Percentiles rank a stretch among this genome's conserved stretches.
phyloP scores from a whole-genome alignment of 2,797 vertebrate species.

The Sebastes hubbsi region DNA sequence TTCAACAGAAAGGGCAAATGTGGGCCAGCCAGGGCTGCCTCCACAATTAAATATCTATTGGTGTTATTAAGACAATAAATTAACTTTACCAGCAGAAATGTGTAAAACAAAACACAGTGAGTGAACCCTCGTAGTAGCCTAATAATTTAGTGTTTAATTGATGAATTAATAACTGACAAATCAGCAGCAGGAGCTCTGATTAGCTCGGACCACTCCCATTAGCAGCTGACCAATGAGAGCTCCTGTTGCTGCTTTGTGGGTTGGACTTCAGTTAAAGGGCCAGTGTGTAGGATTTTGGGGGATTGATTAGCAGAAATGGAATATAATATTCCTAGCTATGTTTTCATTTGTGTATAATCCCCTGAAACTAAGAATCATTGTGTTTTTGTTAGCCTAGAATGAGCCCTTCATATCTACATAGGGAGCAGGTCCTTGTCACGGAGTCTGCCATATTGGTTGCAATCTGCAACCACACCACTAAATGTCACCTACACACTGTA shows the following conservation, averaged over 20 bases:
- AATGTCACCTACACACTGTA: not conserved
- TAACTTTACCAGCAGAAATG: not conserved
- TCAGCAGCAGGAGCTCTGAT: not conserved
- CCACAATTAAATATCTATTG: not conserved
- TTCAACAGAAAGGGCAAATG: not conserved
- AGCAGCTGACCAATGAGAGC: not conserved
- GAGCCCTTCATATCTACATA: no score
- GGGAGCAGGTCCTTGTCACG: no score
- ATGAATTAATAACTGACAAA: not conserved
- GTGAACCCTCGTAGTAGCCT: not conserved
- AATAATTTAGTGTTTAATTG: not conserved
- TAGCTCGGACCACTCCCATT: rapidly evolving
- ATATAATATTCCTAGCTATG: no score
- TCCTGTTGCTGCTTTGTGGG: not conserved
- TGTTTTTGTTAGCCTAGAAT: no score
- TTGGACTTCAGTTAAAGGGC: not conserved
- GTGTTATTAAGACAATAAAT: not conserved
- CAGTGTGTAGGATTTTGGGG: no score
- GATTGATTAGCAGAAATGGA: no score
- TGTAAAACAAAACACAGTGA: not conserved
- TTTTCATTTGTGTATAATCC: no score
- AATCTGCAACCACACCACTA: not conserved
- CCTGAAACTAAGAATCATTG: no score
- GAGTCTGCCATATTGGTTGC: rapidly evolving
- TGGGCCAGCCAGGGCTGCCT: not conserved